A percentile compares a stretch with the other conserved stretches of the same genome.
Evolutionary conservation across 2,888 invertebrate species (phyloP).

Genomic region (Tolmerus cingulatus): DNA sequence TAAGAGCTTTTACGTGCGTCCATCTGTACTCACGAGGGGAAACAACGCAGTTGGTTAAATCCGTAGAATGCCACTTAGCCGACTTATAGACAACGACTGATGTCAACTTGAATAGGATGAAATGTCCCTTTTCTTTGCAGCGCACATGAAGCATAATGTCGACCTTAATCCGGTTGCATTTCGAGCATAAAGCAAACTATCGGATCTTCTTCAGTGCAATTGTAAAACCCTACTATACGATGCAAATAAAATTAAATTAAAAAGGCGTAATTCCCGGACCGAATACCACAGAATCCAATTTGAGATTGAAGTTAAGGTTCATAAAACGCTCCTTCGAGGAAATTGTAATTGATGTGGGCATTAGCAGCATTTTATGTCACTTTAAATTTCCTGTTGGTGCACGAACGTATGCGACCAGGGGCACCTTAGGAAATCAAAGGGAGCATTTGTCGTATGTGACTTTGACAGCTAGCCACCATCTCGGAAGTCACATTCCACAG

Average conservation of each 20-base stretch:
- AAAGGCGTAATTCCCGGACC: background rate
- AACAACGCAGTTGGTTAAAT: background rate
- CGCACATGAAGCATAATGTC: background rate
- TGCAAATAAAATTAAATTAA: background rate
- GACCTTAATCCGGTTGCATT: background rate
- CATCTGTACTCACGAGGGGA: background rate
- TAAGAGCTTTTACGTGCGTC: background rate
- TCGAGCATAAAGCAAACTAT: background rate
- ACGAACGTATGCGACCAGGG: background rate
- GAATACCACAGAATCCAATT: background rate
- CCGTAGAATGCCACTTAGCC: background rate
- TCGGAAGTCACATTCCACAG: background rate
- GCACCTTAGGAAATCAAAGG: background rate
- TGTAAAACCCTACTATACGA: background rate
- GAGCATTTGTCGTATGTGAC: background rate
- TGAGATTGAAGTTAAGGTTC: background rate
- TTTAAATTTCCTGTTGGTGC: background rate
- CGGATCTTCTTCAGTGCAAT: background rate
- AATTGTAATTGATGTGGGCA: background rate
- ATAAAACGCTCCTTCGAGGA: background rate
- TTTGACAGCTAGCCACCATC: background rate
- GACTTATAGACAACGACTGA: background rate
- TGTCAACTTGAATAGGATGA: background rate
- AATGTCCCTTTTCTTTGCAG: background rate
- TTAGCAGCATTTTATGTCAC: background rate